Evolutionary conservation across 2,888 invertebrate genomes (phyloP).

Genomic region (Spisula subtruncata): DNA sequence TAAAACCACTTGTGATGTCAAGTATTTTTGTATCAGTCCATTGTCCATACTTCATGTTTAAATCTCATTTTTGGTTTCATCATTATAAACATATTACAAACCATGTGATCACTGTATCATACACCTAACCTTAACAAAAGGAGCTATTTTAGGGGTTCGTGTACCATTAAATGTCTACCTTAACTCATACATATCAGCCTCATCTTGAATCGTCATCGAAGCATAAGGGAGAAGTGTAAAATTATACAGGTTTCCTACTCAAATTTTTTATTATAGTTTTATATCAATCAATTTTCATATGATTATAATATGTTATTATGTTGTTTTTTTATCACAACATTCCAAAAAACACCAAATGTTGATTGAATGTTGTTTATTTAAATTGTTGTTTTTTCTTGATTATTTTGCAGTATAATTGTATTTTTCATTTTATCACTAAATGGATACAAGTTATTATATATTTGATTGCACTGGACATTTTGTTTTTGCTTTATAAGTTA

Average conservation of each 20-base stretch:
- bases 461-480: background rate
- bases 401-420: constrained; percentile 1
- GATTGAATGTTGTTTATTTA: constrained; percentile 36
- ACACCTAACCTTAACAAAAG: background rate
- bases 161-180: constrained; percentile 1
- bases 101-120: background rate
- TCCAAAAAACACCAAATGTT: constrained; percentile 30
- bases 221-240: too few relatives aligned
- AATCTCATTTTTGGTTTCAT: constrained; percentile 20
- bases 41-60: constrained; percentile 17
- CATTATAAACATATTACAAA: background rate
- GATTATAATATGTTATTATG: constrained; percentile 4
- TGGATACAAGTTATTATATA: background rate
- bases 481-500: background rate
- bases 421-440: background rate
- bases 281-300: constrained; percentile 28
- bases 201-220: constrained; percentile 35
- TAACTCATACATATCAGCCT: constrained; percentile 47
- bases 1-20: background rate
- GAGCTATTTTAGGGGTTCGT: background rate
- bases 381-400: constrained; percentile 4
- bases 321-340: constrained; percentile 9
- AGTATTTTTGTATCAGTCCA: background rate
- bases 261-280: constrained; percentile 35
- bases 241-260: constrained; percentile 1